Evolutionary conservation across 2,888 invertebrate genomes (phyloP).

Genomic region (Furcula furcula): DNA sequence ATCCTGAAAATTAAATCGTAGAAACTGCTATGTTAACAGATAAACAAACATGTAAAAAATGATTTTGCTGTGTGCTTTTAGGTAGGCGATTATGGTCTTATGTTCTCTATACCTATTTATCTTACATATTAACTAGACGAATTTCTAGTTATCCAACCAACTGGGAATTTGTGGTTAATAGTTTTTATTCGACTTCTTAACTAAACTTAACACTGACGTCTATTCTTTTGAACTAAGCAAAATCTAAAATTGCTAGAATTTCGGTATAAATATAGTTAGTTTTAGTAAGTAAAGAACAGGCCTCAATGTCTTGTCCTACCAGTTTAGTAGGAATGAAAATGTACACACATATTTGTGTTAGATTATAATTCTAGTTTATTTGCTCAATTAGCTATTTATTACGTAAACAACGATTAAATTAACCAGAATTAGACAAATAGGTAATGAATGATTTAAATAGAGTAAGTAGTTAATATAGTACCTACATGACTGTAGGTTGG

Average conservation of each 20-base stretch:
- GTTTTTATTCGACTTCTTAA: background rate
- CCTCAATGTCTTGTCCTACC: slow-evolving; percentile 43
- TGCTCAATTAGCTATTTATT: slow-evolving; percentile 53
- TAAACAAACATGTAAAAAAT: too few species aligned
- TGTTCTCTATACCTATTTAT: slow-evolving; percentile 1
- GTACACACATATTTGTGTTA: slow-evolving; percentile 41
- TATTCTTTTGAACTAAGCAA: background rate
- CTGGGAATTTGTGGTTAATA: background rate
- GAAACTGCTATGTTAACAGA: too few species aligned
- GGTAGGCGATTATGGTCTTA: too few species aligned
- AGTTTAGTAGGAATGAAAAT: slow-evolving; percentile 42
- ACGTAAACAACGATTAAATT: slow-evolving; percentile 6
- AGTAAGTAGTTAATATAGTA: background rate
- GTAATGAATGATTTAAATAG: background rate
- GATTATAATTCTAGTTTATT: slow-evolving; percentile 31
- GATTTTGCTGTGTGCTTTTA: too few species aligned
- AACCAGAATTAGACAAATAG: slow-evolving; percentile 14
- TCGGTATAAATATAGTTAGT: background rate
- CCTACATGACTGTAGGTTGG: background rate
- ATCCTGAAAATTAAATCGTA: too few species aligned
- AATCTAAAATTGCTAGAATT: background rate
- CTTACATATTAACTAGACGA: background rate
- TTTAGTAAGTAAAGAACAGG: background rate
- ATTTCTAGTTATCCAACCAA: slow-evolving; percentile 29
- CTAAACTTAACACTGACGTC: background rate